phyloP scores from a whole-genome alignment of 2,797 vertebrate genomes.

The Euthynnus affinis region DNA sequence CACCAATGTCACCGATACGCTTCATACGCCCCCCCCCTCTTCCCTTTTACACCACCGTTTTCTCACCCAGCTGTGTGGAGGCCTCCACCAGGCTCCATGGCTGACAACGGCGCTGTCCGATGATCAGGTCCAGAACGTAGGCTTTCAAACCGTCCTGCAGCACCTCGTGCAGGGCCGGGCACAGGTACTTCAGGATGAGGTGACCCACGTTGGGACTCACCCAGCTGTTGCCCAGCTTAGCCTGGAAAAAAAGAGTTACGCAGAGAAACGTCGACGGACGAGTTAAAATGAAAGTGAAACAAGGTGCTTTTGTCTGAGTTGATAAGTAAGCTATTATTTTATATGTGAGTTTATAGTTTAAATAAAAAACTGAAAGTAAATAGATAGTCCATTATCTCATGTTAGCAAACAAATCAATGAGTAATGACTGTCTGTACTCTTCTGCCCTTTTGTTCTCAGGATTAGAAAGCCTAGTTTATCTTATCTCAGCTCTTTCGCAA shows the following conservation, averaged over 20 bases:
- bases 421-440: not conserved
- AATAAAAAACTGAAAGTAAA: slow-evolving; percentile 3
- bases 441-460: rapidly evolving
- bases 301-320: not conserved
- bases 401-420: not conserved
- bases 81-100: slow-evolving; percentile 97
- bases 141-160: slow-evolving; percentile 94
- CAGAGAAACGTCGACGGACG: not conserved
- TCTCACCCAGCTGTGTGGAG: slow-evolving; percentile 94
- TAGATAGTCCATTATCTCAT: too few relatives aligned
- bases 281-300: slow-evolving; percentile 1
- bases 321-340: not conserved
- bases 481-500: slow-evolving; percentile 4
- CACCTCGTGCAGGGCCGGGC: slow-evolving; percentile 92
- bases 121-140: slow-evolving; percentile 94
- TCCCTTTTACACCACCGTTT: not conserved
- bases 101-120: slow-evolving; percentile 94
- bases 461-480: not conserved
- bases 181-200: slow-evolving; percentile 96
- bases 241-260: slow-evolving; percentile 82
- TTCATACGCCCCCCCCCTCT: too few relatives aligned
- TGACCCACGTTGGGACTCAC: slow-evolving; percentile 98
- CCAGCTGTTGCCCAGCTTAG: slow-evolving; percentile 97
- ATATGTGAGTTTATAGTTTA: not conserved
- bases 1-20: too few relatives aligned